phyloP scores from a whole-genome alignment of 2,888 invertebrate genomes.

The Acleris laterana region DNA sequence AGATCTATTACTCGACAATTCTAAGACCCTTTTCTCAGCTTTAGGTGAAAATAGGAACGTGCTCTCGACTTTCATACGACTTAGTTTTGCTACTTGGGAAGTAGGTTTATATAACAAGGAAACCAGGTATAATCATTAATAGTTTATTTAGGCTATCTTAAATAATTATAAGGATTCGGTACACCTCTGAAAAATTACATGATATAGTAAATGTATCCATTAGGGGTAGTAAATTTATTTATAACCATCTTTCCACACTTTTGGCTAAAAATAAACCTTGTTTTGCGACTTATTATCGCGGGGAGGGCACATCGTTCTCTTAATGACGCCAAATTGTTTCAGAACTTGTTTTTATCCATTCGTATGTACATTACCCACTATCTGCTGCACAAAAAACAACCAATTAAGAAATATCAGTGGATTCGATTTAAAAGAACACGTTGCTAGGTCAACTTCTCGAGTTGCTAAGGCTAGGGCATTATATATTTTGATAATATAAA shows the following conservation, averaged over 20 bases:
- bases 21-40: too few species aligned
- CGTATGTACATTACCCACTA: constrained; percentile 12
- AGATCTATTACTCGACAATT: too few species aligned
- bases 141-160: too few species aligned
- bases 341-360: constrained; percentile 35
- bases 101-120: too few species aligned
- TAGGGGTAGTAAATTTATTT: constrained; percentile 21
- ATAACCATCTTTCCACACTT: constrained; percentile 20
- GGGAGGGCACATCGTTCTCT: constrained; percentile 26
- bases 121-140: too few species aligned
- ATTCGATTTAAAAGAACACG: constrained; percentile 1
- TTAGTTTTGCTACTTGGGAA: too few species aligned
- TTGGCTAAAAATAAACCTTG: constrained; percentile 31
- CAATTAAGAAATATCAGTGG: constrained; percentile 21
- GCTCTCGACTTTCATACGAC: too few species aligned
- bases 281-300: constrained; percentile 30
- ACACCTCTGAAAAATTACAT: neutral
- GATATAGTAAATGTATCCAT: neutral
- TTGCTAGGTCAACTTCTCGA: too few species aligned
- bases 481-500: too few species aligned
- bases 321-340: constrained; percentile 28
- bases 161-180: neutral
- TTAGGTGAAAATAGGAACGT: too few species aligned
- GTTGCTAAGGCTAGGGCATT: too few species aligned
- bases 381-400: constrained; percentile 25